Conservation (phyloP, 2,888 invertebrate species). For the Hipparchia sbordonii region DNA sequence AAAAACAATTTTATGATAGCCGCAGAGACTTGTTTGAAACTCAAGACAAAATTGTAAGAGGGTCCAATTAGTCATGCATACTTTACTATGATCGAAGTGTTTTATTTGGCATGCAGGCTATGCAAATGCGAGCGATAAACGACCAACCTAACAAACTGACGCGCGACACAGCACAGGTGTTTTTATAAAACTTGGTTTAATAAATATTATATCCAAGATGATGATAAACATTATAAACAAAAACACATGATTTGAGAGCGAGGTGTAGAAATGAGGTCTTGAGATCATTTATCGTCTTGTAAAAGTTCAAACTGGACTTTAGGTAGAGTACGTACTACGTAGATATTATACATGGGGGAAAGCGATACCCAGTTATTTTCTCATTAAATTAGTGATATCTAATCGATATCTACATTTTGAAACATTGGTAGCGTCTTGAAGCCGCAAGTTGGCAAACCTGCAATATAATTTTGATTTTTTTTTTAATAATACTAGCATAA, state of each 20-base stretch:
- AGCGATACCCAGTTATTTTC: too few relatives aligned
- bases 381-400: too few relatives aligned
- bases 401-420: too few relatives aligned
- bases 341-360: too few relatives aligned
- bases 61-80: conserved; percentile 60
- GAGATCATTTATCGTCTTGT: background rate
- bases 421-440: too few relatives aligned
- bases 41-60: conserved; percentile 30
- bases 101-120: conserved; percentile 59
- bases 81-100: conserved; percentile 61
- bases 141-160: conserved; percentile 45
- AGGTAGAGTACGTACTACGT: too few relatives aligned
- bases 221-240: conserved; percentile 8
- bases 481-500: too few relatives aligned
- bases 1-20: conserved; percentile 5
- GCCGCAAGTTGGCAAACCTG: too few relatives aligned
- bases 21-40: conserved; percentile 11
- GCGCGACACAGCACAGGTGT: conserved; percentile 55
- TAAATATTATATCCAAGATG: conserved; percentile 2
- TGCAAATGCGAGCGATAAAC: conserved; percentile 66
- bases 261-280: background rate
- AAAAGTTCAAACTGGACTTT: too few relatives aligned
- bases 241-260: background rate
- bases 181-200: conserved; percentile 14
- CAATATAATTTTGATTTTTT: too few relatives aligned